phyloP scores from a whole-genome alignment of 1,140 invertebrate genomes.

The Planococcus citri region DNA sequence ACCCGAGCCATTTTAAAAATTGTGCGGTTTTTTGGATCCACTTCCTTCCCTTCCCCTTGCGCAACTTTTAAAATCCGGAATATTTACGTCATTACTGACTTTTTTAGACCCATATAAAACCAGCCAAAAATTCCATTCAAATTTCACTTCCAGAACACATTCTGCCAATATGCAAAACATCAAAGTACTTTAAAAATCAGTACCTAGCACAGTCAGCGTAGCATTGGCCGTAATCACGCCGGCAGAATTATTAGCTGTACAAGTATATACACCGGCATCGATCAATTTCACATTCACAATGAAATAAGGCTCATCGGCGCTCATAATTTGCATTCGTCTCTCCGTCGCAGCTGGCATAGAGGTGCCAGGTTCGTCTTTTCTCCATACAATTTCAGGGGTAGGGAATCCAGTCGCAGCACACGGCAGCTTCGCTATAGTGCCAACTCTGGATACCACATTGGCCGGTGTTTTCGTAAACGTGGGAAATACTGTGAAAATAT shows the following conservation, averaged over 20 bases:
- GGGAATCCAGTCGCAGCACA: conserved; percentile 85
- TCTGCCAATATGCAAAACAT: too few species aligned
- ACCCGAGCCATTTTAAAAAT: too few species aligned
- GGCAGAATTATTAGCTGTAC: conserved; percentile 79
- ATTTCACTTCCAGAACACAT: too few species aligned
- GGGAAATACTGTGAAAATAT: conserved; percentile 55
- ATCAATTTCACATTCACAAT: conserved; percentile 76
- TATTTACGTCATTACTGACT: background rate
- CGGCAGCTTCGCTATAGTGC: conserved; percentile 72
- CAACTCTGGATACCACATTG: conserved; percentile 71
- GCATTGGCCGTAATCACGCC: conserved; percentile 77
- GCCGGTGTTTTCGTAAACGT: conserved; percentile 70
- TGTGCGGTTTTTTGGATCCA: too few species aligned
- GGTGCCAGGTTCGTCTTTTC: conserved; percentile 87
- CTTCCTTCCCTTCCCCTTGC: too few species aligned
- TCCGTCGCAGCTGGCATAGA: conserved; percentile 92
- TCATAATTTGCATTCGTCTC: conserved; percentile 82
- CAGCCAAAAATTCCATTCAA: too few species aligned
- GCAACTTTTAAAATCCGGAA: background rate
- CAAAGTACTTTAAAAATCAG: too few species aligned
- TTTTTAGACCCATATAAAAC: too few species aligned
- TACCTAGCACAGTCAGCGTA: conserved; percentile 70
- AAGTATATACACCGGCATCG: conserved; percentile 87
- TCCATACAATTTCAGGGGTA: conserved; percentile 75
- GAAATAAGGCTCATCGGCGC: conserved; percentile 80